Evolutionary conservation across 2,888 invertebrate genomes (phyloP), one percentile per base, ranked within the genome.

Genomic region (Erannis defoliaria): DNA sequence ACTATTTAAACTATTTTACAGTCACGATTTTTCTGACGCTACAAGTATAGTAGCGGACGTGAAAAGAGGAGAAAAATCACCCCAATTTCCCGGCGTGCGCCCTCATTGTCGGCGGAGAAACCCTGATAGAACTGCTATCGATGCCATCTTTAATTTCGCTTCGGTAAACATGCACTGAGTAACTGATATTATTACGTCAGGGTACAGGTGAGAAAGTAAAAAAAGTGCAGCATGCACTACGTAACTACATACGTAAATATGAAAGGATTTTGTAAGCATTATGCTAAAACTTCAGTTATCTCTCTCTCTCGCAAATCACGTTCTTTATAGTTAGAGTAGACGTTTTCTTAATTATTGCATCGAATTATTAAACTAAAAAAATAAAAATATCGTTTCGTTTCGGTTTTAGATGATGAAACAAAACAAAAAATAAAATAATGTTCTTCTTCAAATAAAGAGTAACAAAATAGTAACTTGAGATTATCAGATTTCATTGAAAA

Each of bases 141-240:
- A 92, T 88, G 88, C 91, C 89, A 94, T 94, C 94, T 94, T 94
- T 94, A 94, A 94, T 94, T 94, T 94, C 89, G 88, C 85, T 71
- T 78, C 73, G 69, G 77, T 85, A 85, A 90, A 89, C 85, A 87
- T 79, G 77, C 78, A 62, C 60, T 42, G 16, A 54, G 55, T 49
- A 74, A 66, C 67, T 69, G 69, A 71, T 51, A 33, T 40, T 60
- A 66, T 62, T 72, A 58, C 66, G 56, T 60, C 65, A 66, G 19
- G 46, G 2, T 26, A 45, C 2, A 35, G 19, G 35, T 31, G 50
- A 26, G 21, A 26, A 9, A 45, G 26, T 29, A 16, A 23, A 43
- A 40, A 43, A 21, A 1, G 21, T 26, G 14, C 14, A 43, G 9
- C 16, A 14, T 42, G 42, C 42, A 42, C 21, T 42, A 1, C 21